Evolutionary conservation across 2,888 invertebrate genomes (phyloP).

Genomic region (Cryptocephalus primarius): DNA sequence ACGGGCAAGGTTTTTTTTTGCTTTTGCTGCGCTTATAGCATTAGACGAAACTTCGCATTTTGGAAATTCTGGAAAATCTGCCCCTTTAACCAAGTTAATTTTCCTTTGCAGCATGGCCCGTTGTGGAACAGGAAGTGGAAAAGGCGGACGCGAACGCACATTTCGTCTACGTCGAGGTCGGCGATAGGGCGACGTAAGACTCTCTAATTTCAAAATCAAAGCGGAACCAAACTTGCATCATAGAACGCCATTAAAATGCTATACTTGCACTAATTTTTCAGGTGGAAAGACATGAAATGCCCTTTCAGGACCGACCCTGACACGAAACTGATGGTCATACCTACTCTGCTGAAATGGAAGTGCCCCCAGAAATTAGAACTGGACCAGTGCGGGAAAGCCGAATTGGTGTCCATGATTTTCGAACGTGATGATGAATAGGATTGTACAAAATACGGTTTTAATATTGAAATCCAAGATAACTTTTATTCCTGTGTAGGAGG

Average conservation of each 20-base stretch:
- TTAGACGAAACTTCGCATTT: no score
- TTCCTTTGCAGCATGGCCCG: slow-evolving; percentile 56
- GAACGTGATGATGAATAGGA: slow-evolving; percentile 43
- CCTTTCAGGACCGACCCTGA: slow-evolving; percentile 68
- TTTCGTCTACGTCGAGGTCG: slow-evolving; percentile 70
- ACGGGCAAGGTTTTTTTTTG: no score
- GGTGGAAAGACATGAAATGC: slow-evolving; percentile 77
- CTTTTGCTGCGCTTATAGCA: no score
- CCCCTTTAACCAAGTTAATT: background rate
- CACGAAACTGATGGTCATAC: slow-evolving; percentile 64
- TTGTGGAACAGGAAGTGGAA: slow-evolving; percentile 56
- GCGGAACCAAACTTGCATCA: no score
- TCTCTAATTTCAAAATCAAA: no score
- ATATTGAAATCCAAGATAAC: no score
- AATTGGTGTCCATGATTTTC: slow-evolving; percentile 70
- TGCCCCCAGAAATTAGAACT: slow-evolving; percentile 70
- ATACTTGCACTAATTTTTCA: slow-evolving; percentile 31
- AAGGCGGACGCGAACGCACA: slow-evolving; percentile 50
- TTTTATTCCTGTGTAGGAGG: no score
- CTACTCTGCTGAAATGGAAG: slow-evolving; percentile 72
- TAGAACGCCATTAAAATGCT: no score
- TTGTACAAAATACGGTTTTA: no score
- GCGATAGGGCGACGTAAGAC: slow-evolving; percentile 60
- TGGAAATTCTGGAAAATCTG: no score
- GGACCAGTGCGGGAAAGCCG: slow-evolving; percentile 60